A percentile compares a stretch with the other conserved stretches of the same genome.
Evolutionary conservation across 2,797 vertebrate genomes (phyloP).

Genomic region (Erethizon dorsatum): DNA sequence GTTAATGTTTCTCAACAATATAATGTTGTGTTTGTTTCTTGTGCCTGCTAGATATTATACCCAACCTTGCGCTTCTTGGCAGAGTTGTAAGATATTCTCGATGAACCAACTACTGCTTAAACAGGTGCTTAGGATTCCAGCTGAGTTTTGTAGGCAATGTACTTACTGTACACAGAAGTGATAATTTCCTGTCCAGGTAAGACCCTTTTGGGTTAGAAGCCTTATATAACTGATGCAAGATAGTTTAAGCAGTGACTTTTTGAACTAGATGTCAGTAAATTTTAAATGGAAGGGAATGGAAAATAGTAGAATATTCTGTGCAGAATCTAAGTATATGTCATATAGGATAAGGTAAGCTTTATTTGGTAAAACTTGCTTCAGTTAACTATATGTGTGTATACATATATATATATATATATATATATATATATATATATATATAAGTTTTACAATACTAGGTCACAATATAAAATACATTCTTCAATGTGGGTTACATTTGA

Average conservation of each 20-base stretch:
- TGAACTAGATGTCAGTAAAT: not conserved
- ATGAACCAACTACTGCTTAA: not conserved
- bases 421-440: not conserved
- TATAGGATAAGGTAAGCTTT: not conserved
- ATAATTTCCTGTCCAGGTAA: slow-evolving; percentile 10
- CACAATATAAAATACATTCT: not conserved
- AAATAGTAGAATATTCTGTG: not conserved
- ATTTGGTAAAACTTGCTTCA: slow-evolving; percentile 4
- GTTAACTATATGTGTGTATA: not conserved
- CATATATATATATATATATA: not conserved
- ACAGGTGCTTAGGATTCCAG: not conserved
- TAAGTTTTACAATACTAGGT: not conserved
- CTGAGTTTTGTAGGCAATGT: not conserved
- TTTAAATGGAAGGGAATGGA: not conserved
- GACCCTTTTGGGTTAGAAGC: not conserved
- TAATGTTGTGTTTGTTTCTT: not conserved
- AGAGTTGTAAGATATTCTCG: slow-evolving; percentile 22
- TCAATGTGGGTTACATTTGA: not conserved
- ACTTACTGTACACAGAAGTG: not conserved
- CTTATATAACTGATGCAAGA: not conserved
- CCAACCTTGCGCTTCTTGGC: slow-evolving; percentile 42
- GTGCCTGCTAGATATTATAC: not conserved
- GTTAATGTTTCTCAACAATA: not conserved
- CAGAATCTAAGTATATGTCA: slow-evolving; percentile 4
- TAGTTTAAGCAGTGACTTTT: not conserved